Conservation (phyloP, 2,797 vertebrate species). For the Lacerta agilis region DNA sequence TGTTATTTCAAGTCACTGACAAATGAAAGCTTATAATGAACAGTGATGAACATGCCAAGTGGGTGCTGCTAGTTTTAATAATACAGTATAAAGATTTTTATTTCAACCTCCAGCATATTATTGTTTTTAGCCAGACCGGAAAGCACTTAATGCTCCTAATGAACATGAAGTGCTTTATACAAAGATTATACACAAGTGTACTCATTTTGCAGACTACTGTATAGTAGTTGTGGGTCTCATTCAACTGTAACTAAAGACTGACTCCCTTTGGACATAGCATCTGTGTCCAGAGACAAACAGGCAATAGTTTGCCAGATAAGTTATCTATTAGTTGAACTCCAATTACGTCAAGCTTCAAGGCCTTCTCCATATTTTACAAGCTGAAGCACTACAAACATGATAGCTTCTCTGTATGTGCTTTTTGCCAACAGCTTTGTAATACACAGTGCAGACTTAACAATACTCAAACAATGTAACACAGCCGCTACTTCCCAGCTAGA, state of each 20-base stretch:
- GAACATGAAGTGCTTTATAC: neutral
- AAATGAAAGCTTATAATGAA: neutral
- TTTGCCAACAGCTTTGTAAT: conserved; percentile 8
- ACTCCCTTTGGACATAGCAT: conserved; percentile 17
- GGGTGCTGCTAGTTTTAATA: neutral
- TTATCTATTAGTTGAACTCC: conserved; percentile 39
- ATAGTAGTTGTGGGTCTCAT: neutral
- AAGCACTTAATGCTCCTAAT: neutral
- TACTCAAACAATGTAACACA: neutral
- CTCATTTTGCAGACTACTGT: neutral
- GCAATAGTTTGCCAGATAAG: neutral
- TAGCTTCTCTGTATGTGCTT: neutral
- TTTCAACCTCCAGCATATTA: neutral
- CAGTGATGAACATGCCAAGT: neutral
- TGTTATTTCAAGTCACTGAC: neutral
- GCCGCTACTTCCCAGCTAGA: neutral
- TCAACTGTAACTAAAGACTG: conserved; percentile 7
- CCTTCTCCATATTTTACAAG: conserved; percentile 9
- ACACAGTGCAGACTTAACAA: neutral
- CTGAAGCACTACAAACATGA: conserved; percentile 31
- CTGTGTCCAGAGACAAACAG: conserved; percentile 45
- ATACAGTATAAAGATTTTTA: neutral
- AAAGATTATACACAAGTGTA: neutral
- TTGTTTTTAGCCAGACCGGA: neutral
- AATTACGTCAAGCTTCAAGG: conserved; percentile 43